Conservation (phyloP, 2,113 vertebrate species). For the Hydropotes inermis region DNA sequence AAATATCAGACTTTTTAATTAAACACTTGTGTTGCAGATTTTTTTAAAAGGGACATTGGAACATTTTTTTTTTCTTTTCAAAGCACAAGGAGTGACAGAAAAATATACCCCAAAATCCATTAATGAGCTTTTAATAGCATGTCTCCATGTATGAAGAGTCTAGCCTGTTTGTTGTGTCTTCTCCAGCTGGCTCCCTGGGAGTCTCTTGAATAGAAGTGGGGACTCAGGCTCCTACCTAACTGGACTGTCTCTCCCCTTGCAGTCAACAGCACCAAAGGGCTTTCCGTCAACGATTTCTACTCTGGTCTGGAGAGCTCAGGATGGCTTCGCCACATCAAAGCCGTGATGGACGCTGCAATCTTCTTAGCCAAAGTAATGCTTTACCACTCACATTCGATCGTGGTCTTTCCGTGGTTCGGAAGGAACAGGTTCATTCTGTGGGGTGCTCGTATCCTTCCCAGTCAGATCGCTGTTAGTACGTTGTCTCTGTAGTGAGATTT, state of each 20-base stretch:
- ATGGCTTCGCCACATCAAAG: constrained; percentile 97
- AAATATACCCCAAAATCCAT: background rate
- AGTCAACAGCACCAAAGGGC: constrained; percentile 91
- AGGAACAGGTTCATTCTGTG: background rate
- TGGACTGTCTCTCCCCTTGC: constrained; percentile 47
- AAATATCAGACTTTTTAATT: constrained; percentile 23
- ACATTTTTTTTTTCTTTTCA: background rate
- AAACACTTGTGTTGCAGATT: background rate
- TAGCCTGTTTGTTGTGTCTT: background rate
- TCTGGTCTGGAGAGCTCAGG: constrained; percentile 93
- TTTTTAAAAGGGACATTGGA: background rate
- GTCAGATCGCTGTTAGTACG: background rate
- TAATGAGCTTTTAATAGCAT: background rate
- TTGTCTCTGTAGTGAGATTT: background rate
- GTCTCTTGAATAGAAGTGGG: background rate
- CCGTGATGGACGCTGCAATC: constrained; percentile 93
- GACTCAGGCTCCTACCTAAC: background rate
- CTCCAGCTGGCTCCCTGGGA: background rate
- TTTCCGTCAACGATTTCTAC: constrained; percentile 92
- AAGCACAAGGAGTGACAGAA: background rate
- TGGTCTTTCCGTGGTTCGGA: background rate
- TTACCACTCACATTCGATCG: background rate
- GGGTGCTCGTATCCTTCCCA: background rate
- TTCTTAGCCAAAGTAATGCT: constrained; percentile 90
- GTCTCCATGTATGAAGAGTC: background rate